These are phyloP conservation scores for Cephus pulcher DNA, from an alignment of 2,888 invertebrate genomes.

Conservation along the genomic window DNA sequence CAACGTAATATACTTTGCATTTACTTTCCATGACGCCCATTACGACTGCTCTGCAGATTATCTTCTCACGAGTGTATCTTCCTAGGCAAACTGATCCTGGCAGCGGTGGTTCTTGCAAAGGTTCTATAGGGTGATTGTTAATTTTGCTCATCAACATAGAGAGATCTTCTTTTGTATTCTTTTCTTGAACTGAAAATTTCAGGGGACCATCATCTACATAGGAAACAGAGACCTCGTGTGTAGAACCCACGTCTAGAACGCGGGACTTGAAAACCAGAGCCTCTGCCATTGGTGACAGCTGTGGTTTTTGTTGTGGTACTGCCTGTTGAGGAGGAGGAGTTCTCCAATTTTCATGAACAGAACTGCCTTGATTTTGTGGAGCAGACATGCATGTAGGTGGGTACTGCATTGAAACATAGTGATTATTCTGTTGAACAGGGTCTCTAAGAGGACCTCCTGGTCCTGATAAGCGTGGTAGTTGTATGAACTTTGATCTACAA, in stretches of 20 bases:
- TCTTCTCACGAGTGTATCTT: slow-evolving; percentile 76
- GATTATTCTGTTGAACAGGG: neutral
- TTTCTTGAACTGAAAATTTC: slow-evolving; percentile 81
- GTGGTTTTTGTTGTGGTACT: neutral
- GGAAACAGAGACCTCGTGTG: slow-evolving; percentile 79
- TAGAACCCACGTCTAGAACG: slow-evolving; percentile 68
- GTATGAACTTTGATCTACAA: neutral
- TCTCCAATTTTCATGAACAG: slow-evolving; percentile 8
- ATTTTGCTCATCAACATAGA: slow-evolving; percentile 80
- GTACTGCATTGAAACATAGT: neutral
- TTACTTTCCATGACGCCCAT: slow-evolving; percentile 78
- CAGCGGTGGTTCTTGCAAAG: slow-evolving; percentile 76
- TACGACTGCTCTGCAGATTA: slow-evolving; percentile 81
- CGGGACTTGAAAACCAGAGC: slow-evolving; percentile 58
- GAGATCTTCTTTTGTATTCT: slow-evolving; percentile 72
- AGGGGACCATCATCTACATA: slow-evolving; percentile 85
- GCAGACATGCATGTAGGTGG: neutral
- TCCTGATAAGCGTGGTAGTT: neutral
- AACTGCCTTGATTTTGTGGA: neutral
- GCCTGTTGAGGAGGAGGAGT: neutral
- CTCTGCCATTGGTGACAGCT: slow-evolving; percentile 22
- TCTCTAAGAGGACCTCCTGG: neutral
- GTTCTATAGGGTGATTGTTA: slow-evolving; percentile 71
- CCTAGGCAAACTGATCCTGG: slow-evolving; percentile 84
- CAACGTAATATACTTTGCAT: slow-evolving; percentile 83